phyloP scores from a whole-genome alignment of 2,888 invertebrate genomes.

The Tiliacea aurago region DNA sequence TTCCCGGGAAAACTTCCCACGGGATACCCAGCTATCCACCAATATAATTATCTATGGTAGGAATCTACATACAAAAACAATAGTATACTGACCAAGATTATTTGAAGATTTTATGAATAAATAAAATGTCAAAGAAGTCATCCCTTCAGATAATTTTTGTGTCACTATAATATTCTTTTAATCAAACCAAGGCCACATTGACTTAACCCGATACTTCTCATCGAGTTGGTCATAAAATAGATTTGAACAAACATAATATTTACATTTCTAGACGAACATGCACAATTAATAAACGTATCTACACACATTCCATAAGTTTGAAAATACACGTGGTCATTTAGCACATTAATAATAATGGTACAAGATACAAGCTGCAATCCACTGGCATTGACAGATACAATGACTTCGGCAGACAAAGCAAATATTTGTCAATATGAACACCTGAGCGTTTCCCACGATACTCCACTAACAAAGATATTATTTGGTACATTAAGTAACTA shows the following conservation, averaged over 20 bases:
- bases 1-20: background rate
- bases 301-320: slow-evolving; percentile 16
- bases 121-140: background rate
- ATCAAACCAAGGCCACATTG: background rate
- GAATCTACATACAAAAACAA: background rate
- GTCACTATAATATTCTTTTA: slow-evolving; percentile 3
- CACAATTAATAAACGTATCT: slow-evolving; percentile 17
- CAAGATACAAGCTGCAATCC: slow-evolving; percentile 26
- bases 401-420: slow-evolving; percentile 53
- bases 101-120: background rate
- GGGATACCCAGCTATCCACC: no score
- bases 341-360: slow-evolving; percentile 8
- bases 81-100: slow-evolving; percentile 10
- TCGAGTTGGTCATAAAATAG: background rate
- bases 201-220: background rate
- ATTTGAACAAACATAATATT: slow-evolving; percentile 23
- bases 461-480: slow-evolving; percentile 15
- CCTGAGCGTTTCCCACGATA: slow-evolving; percentile 52
- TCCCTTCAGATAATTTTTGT: background rate
- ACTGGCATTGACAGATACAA: slow-evolving; percentile 37
- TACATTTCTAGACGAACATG: slow-evolving; percentile 29
- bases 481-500: slow-evolving; percentile 8
- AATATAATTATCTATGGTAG: background rate
- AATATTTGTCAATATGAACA: slow-evolving; percentile 47
- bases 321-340: slow-evolving; percentile 21